Conservation (phyloP, 2,113 vertebrate genomes). For the Chrysochloris asiatica region DNA sequence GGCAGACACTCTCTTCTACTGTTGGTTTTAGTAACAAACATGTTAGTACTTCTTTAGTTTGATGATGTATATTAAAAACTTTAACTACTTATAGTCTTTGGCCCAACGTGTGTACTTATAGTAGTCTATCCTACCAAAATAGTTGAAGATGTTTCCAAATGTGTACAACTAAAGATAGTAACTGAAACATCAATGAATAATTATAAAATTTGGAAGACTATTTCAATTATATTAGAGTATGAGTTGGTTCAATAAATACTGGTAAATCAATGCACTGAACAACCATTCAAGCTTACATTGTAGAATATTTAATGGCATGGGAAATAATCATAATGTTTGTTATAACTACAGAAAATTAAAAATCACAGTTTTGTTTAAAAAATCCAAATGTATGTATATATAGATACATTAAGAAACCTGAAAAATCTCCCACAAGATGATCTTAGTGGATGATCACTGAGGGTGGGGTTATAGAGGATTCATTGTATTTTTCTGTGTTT, state of each 20-base stretch:
- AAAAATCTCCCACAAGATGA: background rate
- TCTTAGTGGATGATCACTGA: background rate
- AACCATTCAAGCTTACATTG: background rate
- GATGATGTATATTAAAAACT: background rate
- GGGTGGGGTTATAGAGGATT: background rate
- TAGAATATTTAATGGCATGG: background rate
- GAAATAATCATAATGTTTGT: background rate
- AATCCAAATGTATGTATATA: background rate
- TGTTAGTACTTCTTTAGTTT: background rate
- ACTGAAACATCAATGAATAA: background rate
- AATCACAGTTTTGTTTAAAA: background rate
- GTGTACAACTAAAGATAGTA: background rate
- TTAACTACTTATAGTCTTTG: background rate
- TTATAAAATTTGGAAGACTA: background rate
- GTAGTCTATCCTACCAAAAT: constrained; percentile 10
- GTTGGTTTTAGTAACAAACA: background rate
- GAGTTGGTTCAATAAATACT: background rate
- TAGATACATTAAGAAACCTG: background rate
- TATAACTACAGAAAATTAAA: background rate
- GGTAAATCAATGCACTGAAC: background rate
- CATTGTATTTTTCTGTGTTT: background rate
- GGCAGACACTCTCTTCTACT: background rate
- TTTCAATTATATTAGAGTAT: background rate
- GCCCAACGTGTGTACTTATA: background rate
- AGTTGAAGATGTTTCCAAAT: background rate